Percentiles rank a stretch among this genome's conserved stretches.
Conservation (phyloP, 2,113 vertebrate genomes). For the Oncorhynchus nerka region DNA sequence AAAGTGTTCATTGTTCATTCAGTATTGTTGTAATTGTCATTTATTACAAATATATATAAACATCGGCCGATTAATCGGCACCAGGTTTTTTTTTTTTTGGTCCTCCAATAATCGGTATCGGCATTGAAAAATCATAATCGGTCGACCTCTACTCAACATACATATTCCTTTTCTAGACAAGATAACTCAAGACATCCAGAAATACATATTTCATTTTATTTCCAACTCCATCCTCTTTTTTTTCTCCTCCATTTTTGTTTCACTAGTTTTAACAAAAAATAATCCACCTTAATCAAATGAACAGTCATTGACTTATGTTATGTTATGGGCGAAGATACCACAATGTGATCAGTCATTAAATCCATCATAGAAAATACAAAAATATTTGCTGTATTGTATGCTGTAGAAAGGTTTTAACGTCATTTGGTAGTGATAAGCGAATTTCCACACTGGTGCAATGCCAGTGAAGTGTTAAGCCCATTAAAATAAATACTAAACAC, state of each 20-base stretch:
- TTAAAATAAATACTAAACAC: background rate
- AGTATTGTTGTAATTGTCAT: no score
- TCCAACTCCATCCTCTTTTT: background rate
- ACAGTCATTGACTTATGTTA: background rate
- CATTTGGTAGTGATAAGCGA: background rate
- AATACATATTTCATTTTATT: background rate
- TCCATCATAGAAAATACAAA: background rate
- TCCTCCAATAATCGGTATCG: no score
- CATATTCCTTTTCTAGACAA: background rate
- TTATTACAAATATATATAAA: no score
- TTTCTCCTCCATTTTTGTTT: background rate
- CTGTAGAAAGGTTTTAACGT: background rate
- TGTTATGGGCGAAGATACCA: background rate
- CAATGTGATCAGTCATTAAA: background rate
- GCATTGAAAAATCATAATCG: no score
- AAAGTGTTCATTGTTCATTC: no score
- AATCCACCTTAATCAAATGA: background rate
- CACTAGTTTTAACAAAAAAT: background rate
- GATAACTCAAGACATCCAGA: background rate
- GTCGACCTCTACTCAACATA: background rate
- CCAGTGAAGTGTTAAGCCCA: background rate
- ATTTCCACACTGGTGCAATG: no score
- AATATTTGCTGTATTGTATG: background rate
- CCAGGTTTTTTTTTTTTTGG: no score
- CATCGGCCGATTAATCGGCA: no score